phyloP scores from a whole-genome alignment of 2,888 invertebrate species.

The Macrophya alboannulata region DNA sequence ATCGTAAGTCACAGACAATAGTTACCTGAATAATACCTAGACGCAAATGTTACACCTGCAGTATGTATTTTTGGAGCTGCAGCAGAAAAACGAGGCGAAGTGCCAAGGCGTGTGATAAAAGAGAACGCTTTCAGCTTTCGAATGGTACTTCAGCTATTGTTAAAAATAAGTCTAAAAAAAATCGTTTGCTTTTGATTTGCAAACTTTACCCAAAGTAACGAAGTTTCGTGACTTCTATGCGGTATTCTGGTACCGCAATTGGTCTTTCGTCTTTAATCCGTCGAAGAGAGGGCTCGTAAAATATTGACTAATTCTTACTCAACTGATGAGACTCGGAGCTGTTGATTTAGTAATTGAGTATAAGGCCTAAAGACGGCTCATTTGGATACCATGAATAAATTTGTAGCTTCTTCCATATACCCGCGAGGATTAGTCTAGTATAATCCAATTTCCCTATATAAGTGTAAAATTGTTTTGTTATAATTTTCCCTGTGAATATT shows the following conservation, averaged over 20 bases:
- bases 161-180: not conserved
- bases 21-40: not conserved
- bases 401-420: not conserved
- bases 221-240: not conserved
- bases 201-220: not conserved
- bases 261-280: not conserved
- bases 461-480: not conserved
- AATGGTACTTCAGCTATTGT: not conserved
- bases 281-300: not conserved
- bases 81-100: not conserved
- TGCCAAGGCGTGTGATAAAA: not conserved
- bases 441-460: not conserved
- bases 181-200: not conserved
- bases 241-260: not conserved
- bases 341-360: not conserved
- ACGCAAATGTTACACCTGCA: not conserved
- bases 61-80: not conserved
- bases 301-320: not conserved
- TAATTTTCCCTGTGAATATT: not conserved
- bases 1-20: constrained; percentile 33
- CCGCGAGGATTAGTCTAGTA: not conserved
- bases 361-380: not conserved
- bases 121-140: not conserved
- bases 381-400: not conserved
- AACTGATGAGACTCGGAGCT: not conserved